These are phyloP conservation scores for Papilio protenor DNA, from an alignment of 2,888 invertebrate genomes.

Conservation along the genomic window DNA sequence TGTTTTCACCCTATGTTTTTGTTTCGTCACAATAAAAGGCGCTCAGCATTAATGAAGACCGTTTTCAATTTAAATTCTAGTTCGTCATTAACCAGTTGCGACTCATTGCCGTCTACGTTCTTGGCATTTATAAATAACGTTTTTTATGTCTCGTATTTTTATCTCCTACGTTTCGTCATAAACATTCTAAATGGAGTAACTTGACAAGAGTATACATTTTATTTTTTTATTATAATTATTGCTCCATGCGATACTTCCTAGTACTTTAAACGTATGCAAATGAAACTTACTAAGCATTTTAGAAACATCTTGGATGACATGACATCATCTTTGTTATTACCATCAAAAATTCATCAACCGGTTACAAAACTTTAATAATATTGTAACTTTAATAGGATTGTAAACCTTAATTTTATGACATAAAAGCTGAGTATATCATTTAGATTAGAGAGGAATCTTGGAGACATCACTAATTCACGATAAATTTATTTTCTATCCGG, in stretches of 20 bases:
- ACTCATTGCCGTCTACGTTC: slow-evolving; percentile 22
- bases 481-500: background rate
- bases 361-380: background rate
- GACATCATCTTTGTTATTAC: slow-evolving; percentile 5
- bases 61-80: slow-evolving; percentile 39
- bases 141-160: background rate
- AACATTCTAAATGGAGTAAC: background rate
- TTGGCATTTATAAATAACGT: slow-evolving; percentile 19
- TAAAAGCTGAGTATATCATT: background rate
- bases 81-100: slow-evolving; percentile 28
- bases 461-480: too few relatives aligned
- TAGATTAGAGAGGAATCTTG: too few relatives aligned
- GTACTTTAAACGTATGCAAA: background rate
- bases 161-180: background rate
- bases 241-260: background rate
- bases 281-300: background rate
- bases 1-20: background rate
- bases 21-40: background rate
- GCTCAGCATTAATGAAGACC: background rate
- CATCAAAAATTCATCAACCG: background rate
- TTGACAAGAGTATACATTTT: background rate
- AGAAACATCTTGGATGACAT: background rate
- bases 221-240: background rate
- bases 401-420: background rate
- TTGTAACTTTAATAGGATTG: too few relatives aligned